A percentile compares a stretch with the other conserved stretches of the same genome.
Evolutionary conservation across 2,888 invertebrate genomes (phyloP).

Genomic region (Argyresthia albistria): DNA sequence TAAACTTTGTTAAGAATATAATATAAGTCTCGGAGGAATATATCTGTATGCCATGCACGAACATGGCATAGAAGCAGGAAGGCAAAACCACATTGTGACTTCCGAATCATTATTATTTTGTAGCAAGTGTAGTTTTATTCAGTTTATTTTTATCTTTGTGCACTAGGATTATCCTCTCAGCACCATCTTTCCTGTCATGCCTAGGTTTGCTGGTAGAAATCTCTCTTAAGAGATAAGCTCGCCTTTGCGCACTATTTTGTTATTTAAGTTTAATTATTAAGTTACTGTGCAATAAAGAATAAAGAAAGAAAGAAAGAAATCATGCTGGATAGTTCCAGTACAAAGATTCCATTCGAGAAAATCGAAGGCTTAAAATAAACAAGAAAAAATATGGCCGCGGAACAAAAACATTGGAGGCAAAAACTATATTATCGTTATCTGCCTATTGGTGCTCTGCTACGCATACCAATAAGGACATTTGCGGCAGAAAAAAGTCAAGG

Average conservation of each 20-base stretch:
- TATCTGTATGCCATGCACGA: not conserved
- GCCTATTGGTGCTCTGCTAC: not conserved
- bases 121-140: too few species aligned
- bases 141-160: too few species aligned
- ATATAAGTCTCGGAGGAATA: not conserved
- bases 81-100: slow-evolving; percentile 59
- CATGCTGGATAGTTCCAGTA: too few species aligned
- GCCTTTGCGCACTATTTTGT: too few species aligned
- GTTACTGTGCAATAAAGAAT: too few species aligned
- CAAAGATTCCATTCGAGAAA: not conserved
- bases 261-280: too few species aligned
- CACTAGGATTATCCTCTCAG: too few species aligned
- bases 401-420: not conserved
- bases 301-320: too few species aligned
- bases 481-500: slow-evolving; percentile 18
- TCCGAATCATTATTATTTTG: slow-evolving; percentile 53
- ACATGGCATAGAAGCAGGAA: slow-evolving; percentile 38
- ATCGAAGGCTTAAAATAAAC: not conserved
- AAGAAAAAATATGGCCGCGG: not conserved
- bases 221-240: too few species aligned
- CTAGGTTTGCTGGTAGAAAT: too few species aligned
- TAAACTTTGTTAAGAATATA: too few species aligned
- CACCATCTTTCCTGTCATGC: too few species aligned
- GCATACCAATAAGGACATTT: slow-evolving; percentile 20
- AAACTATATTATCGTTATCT: not conserved